phyloP scores from a whole-genome alignment of 2,888 invertebrate species.

The Osedax frankpressi region DNA sequence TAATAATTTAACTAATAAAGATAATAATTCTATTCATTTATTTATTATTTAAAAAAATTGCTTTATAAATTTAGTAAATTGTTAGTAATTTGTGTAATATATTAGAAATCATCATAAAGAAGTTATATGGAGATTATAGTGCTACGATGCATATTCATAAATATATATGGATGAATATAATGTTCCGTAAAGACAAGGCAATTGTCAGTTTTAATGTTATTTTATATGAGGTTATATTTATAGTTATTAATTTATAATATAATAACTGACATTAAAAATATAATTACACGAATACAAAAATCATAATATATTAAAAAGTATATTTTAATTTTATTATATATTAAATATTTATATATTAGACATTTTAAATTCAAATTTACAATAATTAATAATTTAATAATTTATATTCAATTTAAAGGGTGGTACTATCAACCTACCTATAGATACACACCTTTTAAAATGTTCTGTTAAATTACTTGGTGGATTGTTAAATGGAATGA shows the following conservation, averaged over 20 bases:
- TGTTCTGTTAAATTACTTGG: constrained; percentile 29
- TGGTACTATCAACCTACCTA: constrained; percentile 24
- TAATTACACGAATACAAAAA: no score
- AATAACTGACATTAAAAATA: no score
- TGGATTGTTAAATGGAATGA: constrained; percentile 31
- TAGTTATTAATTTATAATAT: background rate
- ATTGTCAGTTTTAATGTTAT: constrained; percentile 31
- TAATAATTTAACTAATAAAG: no score
- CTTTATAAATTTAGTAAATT: no score
- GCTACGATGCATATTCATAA: constrained; percentile 31
- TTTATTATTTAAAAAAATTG: no score
- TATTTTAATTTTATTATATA: no score
- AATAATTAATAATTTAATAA: constrained; percentile 3
- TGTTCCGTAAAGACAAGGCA: constrained; percentile 29
- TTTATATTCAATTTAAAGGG: background rate
- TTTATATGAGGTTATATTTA: constrained; percentile 30
- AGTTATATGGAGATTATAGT: constrained; percentile 33
- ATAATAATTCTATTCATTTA: no score
- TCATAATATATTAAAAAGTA: no score
- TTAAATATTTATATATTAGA: no score
- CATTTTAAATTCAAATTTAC: no score
- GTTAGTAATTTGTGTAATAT: no score
- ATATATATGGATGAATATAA: constrained; percentile 32
- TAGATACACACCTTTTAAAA: constrained; percentile 29
- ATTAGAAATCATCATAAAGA: no score